Evolutionary conservation across 2,888 invertebrate species (phyloP), one percentile per base, ranked within the genome.

Genomic region (Holacanthella duospinosa): DNA sequence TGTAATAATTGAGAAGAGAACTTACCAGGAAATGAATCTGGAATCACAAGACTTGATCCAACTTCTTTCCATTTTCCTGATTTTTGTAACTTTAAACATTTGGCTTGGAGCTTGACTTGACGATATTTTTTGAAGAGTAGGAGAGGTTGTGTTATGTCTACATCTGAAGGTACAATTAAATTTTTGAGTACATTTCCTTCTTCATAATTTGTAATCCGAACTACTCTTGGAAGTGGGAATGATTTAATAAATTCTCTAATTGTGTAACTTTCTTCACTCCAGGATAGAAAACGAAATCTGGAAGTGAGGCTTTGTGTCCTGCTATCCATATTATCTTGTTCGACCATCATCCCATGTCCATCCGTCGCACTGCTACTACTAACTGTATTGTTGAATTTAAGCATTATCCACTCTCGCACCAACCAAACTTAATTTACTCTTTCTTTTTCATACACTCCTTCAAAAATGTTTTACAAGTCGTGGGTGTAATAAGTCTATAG

Each of bases 21-120:
- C 74, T 71, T 59, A 85, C 85, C 85, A 77, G 83, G 82, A 77
- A 84, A 85, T 69, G 83, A 83, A 75, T 85, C 85, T 68, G 85
- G 85, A 75, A 85, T 84, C 73, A 82, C 83, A 67, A 85, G 76
- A 63, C 65, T 79, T 69, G 82, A 82, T 24, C 82, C 82, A 21
- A 82, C 82, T 68, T 75, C 73, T 54, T 73, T 74, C 62, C 73
- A 72, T 55, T 71, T 70, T 24, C 74, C 71, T 58, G 66, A 73
- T 63, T 71, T 72, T 53, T 72, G 71, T 3, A 71, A 70, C 69
- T 75, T 74, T 28, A 75, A 71, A 60, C 83, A 82, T 61, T 82
- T 82, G 12, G 84, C 84, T 75, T 84, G 82, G 68, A 85, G 83
- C 72, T 84, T 80, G 74, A 83, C 79, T 73, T 83, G 83, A 73